These are phyloP conservation scores for Stomatorhinus ivindoensis DNA, from an alignment of 2,113 vertebrate species.

Conservation along the genomic window DNA sequence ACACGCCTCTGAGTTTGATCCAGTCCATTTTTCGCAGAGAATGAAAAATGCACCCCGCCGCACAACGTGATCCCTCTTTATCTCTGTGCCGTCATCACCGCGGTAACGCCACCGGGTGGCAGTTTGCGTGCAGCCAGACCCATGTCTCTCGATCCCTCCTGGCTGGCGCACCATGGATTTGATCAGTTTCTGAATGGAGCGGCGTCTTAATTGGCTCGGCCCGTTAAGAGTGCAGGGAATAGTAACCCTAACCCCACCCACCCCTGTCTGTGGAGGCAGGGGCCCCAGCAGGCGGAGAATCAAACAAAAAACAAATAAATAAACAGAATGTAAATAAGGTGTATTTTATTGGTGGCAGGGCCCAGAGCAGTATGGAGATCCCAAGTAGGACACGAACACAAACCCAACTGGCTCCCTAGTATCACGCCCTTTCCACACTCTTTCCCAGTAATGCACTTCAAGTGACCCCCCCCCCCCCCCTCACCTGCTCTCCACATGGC, in stretches of 20 bases:
- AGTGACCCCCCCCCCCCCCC: not conserved
- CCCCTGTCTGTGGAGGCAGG: not conserved
- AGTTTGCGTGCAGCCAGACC: not conserved
- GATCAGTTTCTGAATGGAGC: not conserved
- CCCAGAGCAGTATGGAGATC: not conserved
- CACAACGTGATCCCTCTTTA: not conserved
- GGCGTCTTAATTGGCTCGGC: not conserved
- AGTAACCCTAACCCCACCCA: too few species aligned
- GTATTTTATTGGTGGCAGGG: not conserved
- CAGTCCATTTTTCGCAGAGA: not conserved
- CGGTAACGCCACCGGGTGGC: not conserved
- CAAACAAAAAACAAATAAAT: not conserved
- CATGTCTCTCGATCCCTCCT: not conserved
- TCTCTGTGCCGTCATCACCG: not conserved
- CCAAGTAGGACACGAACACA: not conserved
- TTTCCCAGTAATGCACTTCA: not conserved
- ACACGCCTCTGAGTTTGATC: not conserved
- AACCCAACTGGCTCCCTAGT: not conserved
- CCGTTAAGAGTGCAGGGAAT: not conserved
- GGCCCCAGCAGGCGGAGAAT: not conserved
- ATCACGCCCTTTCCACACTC: not conserved
- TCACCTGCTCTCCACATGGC: conserved; percentile 37
- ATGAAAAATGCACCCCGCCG: not conserved
- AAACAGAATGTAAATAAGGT: not conserved
- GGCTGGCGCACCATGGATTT: not conserved